Percentiles rank a stretch among this genome's conserved stretches.
phyloP scores from a whole-genome alignment of 2,888 invertebrate genomes.

The Drosophila stalkeri region DNA sequence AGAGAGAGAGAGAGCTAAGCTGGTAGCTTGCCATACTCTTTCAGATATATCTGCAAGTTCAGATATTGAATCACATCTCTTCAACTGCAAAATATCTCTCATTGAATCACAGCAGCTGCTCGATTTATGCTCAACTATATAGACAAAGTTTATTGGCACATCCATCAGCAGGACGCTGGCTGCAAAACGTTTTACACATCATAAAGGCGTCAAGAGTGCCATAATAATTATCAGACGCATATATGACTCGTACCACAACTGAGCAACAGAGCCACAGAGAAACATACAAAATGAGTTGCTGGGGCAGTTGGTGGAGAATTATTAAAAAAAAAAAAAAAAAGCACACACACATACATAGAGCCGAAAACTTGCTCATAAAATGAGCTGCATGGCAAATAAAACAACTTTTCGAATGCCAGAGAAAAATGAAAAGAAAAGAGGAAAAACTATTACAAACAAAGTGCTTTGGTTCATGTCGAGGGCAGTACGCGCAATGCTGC shows the following conservation, averaged over 20 bases:
- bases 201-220: constrained; percentile 79
- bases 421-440: constrained; percentile 8
- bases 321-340: constrained; percentile 12
- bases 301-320: constrained; percentile 1
- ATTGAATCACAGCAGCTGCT: constrained; percentile 10
- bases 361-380: constrained; percentile 60
- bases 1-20: too few relatives aligned
- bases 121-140: constrained; percentile 11
- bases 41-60: background rate
- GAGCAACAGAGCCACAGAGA: constrained; percentile 8
- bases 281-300: constrained; percentile 40
- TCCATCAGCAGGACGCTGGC: constrained; percentile 66
- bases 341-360: background rate
- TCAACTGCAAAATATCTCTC: constrained; percentile 3
- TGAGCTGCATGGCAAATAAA: constrained; percentile 72
- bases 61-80: background rate
- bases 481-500: constrained; percentile 12
- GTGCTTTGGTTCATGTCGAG: constrained; percentile 44
- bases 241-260: constrained; percentile 42
- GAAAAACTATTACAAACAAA: constrained; percentile 60
- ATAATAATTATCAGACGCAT: constrained; percentile 73
- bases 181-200: constrained; percentile 78
- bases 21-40: too few relatives aligned
- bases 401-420: constrained; percentile 47
- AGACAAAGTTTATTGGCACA: constrained; percentile 47